Evolutionary conservation across 2,888 invertebrate genomes (phyloP), one percentile per base, ranked within the genome.

Genomic region (Leucozona laternaria): DNA sequence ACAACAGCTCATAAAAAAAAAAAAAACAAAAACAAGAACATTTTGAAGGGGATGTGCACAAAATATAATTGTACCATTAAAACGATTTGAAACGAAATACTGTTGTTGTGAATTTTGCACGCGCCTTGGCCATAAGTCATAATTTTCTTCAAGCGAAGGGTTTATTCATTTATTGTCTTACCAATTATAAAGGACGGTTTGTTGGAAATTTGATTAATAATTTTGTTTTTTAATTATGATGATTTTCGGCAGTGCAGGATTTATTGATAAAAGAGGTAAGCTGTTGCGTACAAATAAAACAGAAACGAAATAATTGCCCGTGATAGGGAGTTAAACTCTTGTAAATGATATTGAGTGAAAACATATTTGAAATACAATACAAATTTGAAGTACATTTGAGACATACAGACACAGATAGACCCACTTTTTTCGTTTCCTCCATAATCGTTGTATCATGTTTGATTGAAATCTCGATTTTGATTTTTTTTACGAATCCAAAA

Each of bases 61-160:
- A 17, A 70, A 64, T 79, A 84, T 79, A 84, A 84, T 84, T 76
- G 53, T 58, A 45, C 71, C 58, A 84, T 80, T 84, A 76, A 79
- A 48, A 20, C 68, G 34, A 64, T 62, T 80, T 76, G 71, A 80
- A 84, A 84, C 80, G 66, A 64, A 76, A 80, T 79, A 79, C 40
- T 68, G 34, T 45, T 68, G 34, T 45, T 60, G 53, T 62, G 22
- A 43, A 45, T 40, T 45, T 43, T 17, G 28, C 83, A 75, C 73
- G 79, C 73, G 40, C 17, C 58, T 75, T 25, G 34, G 50, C 57
- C 48, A 64, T 78, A 71, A 68, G 48, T 83, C 43, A 60, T 31
- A 22, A 17, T 71, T 62, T 34, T 71, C 7, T 53, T 13, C 31
- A 31, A 31, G 31, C 25, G 4, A 31, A 31, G 31, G 31, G 31